phyloP scores from a whole-genome alignment of 1,140 invertebrate genomes.

The Tenebrio molitor region DNA sequence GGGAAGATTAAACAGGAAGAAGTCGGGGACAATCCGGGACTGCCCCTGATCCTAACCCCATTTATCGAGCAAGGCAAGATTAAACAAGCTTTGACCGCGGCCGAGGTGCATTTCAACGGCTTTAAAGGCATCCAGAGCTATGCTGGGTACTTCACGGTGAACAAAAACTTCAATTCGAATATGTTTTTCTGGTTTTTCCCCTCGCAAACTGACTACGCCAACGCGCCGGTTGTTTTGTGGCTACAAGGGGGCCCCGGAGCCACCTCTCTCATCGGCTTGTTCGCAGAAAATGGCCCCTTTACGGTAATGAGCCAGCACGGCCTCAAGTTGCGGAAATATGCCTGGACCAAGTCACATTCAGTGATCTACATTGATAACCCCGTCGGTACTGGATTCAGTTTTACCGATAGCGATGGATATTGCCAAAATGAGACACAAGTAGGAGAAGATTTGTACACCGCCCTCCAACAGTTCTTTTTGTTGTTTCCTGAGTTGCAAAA shows the following conservation, averaged over 20 bases:
- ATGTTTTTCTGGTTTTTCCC: conserved; percentile 87
- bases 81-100: conserved; percentile 62
- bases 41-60: conserved; percentile 70
- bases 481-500: conserved; percentile 77
- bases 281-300: conserved; percentile 79
- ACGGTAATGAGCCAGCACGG: conserved; percentile 66
- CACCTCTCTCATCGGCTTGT: conserved; percentile 79
- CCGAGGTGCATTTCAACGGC: conserved; percentile 54
- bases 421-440: conserved; percentile 76
- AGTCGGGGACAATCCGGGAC: conserved; percentile 66
- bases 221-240: conserved; percentile 79
- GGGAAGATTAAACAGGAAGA: conserved; percentile 52
- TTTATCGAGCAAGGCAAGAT: conserved; percentile 69
- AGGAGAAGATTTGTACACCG: conserved; percentile 75
- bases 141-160: conserved; percentile 80
- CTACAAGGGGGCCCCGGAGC: conserved; percentile 83
- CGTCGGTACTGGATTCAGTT: conserved; percentile 85
- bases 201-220: conserved; percentile 67
- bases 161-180: conserved; percentile 76
- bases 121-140: conserved; percentile 61
- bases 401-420: conserved; percentile 77
- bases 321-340: conserved; percentile 71
- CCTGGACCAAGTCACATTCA: conserved; percentile 82
- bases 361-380: conserved; percentile 90
- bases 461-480: conserved; percentile 79